phyloP scores from a whole-genome alignment of 2,797 vertebrate species.

The Peromyscus melanophrys region DNA sequence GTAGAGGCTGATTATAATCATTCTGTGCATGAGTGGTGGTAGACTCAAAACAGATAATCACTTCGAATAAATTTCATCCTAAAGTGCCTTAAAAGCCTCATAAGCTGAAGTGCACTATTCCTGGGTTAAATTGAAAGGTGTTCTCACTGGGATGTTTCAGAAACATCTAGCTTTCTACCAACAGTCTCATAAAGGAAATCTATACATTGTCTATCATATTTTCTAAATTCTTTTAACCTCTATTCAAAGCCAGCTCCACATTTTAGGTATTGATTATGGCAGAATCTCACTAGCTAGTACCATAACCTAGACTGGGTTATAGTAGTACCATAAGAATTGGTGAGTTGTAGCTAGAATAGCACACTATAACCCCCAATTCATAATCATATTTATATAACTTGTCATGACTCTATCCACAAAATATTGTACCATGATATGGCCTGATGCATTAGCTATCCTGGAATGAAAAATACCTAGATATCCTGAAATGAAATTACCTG shows the following conservation, averaged over 20 bases:
- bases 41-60: neutral
- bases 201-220: neutral
- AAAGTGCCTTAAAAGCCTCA: conserved; percentile 11
- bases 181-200: neutral
- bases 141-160: neutral
- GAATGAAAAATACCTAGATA: conserved; percentile 29
- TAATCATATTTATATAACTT: conserved; percentile 25
- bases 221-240: conserved; percentile 26
- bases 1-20: neutral
- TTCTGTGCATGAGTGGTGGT: neutral
- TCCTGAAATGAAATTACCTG: neutral
- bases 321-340: neutral
- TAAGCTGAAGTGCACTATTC: neutral
- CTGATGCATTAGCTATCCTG: neutral
- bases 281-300: neutral
- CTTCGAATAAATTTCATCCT: neutral
- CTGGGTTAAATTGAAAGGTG: conserved; percentile 18
- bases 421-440: neutral
- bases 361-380: neutral
- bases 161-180: neutral
- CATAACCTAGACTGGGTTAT: neutral
- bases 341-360: neutral
- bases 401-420: neutral
- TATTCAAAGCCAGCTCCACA: neutral
- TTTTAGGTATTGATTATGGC: conserved; percentile 36